phyloP scores from a whole-genome alignment of 2,888 invertebrate species.

The Andrena camellia region DNA sequence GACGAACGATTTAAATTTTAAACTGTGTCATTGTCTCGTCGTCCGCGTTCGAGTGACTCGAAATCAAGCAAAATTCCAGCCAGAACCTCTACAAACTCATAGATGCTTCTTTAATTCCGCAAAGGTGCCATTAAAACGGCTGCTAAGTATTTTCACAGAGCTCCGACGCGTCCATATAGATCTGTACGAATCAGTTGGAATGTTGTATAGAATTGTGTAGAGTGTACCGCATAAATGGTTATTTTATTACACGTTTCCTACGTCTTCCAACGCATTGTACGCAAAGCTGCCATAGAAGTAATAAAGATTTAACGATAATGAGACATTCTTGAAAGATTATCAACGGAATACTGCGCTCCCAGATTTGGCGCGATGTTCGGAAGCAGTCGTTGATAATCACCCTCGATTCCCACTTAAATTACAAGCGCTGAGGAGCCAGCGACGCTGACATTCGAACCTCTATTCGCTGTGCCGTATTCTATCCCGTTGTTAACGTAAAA shows the following conservation, averaged over 20 bases:
- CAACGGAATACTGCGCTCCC: not conserved
- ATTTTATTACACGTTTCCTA: conserved; percentile 35
- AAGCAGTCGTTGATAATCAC: not conserved
- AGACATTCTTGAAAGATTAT: not conserved
- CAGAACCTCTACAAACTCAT: too few relatives aligned
- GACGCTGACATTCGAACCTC: not conserved
- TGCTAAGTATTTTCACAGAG: too few relatives aligned
- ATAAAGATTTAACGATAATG: conserved; percentile 55
- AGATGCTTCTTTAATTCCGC: too few relatives aligned
- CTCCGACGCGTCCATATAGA: too few relatives aligned
- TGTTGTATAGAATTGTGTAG: not conserved
- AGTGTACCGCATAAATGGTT: conserved; percentile 7
- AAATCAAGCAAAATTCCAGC: too few relatives aligned
- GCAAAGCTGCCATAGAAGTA: conserved; percentile 25
- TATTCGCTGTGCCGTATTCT: not conserved
- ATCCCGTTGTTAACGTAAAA: not conserved
- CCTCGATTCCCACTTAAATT: not conserved
- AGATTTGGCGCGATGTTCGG: not conserved
- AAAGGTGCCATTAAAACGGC: too few relatives aligned
- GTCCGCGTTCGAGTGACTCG: too few relatives aligned
- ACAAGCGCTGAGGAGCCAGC: not conserved
- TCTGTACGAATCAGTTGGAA: too few relatives aligned
- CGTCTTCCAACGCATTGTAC: conserved; percentile 46
- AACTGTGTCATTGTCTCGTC: too few relatives aligned
- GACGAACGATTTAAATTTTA: not conserved